Base-by-base conservation (phyloP, 2,797 vertebrate genomes). In the Chrosomus eos region DNA sequence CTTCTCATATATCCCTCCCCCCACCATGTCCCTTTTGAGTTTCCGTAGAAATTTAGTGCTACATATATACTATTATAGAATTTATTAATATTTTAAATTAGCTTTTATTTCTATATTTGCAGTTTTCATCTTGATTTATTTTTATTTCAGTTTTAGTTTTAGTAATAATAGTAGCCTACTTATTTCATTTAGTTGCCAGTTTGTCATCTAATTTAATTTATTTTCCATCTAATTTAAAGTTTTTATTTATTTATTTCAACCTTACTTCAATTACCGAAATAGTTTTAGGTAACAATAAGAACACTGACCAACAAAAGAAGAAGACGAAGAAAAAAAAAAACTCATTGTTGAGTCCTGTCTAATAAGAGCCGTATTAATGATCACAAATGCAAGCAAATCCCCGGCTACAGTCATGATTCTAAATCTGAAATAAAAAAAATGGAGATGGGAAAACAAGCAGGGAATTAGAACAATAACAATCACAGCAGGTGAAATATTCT, bases 401-500 rank as follows among this genome's bases (percentile, higher is more conserved):
- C 86, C 40, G 55, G 84, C 87, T 64, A 86, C 71, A 53, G 68
- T 26, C 45, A 40, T 53, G 36, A 82, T 84, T 75, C 72, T 51
- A 85, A 78, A 88, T 81, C 73, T 31, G 43, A 33, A 33, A 2
- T 3, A 33, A 84, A 77, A 81, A 55, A 83, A 80, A 87, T 85
- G 87, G 72, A 88, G 87, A 90, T 83, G 74, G 43, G 43, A 76
- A 84, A 76, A 70, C 74, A 87, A 92, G 88, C 88, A 91, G 88
- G 88, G 88, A 91, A 89, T 87, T 85, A 75, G 80, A 91, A 89
- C 88, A 88, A 87, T 87, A 87, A 89, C 89, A 90, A 84, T 84
- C 80, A 88, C 86, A 92, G 86, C 82, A 87, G 88, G 88, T 85
- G 84, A 70, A 74, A 38, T 48, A 71, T 62, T 33, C 81, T 82